Conservation (phyloP, 2,888 invertebrate species). For the Meliscaeva auricollis region DNA sequence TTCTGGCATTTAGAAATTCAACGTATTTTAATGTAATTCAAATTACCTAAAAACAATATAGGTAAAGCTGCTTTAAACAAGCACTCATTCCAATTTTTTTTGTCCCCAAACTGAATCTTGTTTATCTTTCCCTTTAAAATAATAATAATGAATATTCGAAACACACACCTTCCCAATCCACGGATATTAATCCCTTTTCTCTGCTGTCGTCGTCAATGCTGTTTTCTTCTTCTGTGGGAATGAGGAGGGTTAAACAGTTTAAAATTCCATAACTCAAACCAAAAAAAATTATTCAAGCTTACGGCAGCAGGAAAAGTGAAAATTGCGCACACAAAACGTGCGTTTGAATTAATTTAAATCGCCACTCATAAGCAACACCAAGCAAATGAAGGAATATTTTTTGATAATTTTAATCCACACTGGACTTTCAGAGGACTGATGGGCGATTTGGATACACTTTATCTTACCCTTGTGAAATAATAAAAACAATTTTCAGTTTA, state of each 20-base stretch:
- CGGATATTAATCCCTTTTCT: constrained; percentile 2
- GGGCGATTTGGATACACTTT: not conserved
- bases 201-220: not conserved
- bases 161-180: no score
- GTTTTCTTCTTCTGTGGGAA: not conserved
- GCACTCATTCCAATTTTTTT: no score
- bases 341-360: constrained; percentile 49
- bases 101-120: no score
- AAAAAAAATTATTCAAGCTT: constrained; percentile 27
- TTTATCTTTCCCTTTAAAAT: no score
- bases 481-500: constrained; percentile 29
- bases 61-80: no score
- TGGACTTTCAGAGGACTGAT: no score
- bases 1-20: no score
- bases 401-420: constrained; percentile 35
- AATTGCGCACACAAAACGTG: constrained; percentile 58
- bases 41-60: no score
- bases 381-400: constrained; percentile 24
- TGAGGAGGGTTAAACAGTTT: constrained; percentile 10
- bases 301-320: constrained; percentile 20
- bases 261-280: constrained; percentile 37
- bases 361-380: constrained; percentile 3
- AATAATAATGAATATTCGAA: no score
- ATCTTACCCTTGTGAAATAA: not conserved
- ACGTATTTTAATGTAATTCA: no score